These are phyloP conservation scores for Caenorhabditis wallacei DNA, from an alignment of 2,888 invertebrate species.

Conservation along the genomic window DNA sequence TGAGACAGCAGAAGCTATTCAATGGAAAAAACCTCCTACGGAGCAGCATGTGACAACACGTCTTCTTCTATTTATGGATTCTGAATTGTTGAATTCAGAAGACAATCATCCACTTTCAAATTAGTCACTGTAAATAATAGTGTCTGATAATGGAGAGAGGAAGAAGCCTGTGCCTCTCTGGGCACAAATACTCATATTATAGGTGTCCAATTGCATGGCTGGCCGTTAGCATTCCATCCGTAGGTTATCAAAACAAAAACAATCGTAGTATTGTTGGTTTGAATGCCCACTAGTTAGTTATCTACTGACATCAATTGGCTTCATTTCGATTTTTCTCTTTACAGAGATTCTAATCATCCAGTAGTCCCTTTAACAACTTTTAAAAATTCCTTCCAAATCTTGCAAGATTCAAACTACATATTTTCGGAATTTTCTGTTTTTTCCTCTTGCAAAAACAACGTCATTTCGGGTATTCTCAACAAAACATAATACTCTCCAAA, in stretches of 20 bases:
- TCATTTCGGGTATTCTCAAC: constrained; percentile 9
- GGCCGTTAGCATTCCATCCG: not conserved
- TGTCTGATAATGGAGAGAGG: not conserved
- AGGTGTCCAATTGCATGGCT: constrained; percentile 52
- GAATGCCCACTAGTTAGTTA: not conserved
- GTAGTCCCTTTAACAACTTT: no score
- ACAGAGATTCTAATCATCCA: no score
- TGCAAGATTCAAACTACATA: constrained; percentile 10
- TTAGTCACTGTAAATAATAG: constrained; percentile 31
- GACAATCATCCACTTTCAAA: not conserved
- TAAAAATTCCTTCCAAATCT: no score
- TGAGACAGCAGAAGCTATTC: constrained; percentile 6
- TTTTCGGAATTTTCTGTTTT: no score
- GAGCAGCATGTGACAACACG: constrained; percentile 16
- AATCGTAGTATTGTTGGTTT: constrained; percentile 14
- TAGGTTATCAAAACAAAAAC: constrained; percentile 56
- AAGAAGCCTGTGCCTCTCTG: not conserved
- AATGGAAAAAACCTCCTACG: not conserved
- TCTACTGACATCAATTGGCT: no score
- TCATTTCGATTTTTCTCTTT: no score
- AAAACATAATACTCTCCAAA: constrained; percentile 33
- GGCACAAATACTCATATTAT: no score
- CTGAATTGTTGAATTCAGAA: constrained; percentile 1
- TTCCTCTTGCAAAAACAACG: constrained; percentile 19
- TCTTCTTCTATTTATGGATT: constrained; percentile 48